Evolutionary conservation across 2,797 vertebrate species (phyloP), one percentile per base, ranked within the genome.

Genomic region (Mormyrus hasselquistii): DNA sequence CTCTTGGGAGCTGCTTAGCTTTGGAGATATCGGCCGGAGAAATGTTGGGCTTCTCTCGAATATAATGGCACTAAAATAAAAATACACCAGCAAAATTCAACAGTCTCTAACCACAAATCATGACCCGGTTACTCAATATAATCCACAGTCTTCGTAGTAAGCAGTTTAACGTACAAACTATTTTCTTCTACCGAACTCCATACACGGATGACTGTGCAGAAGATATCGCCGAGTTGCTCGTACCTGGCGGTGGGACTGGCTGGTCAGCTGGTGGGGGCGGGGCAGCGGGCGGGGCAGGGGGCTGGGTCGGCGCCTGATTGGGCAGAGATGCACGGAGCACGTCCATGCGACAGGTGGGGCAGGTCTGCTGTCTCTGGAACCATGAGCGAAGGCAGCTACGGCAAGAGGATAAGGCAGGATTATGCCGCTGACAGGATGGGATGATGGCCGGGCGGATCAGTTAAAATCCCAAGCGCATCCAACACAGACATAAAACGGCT

Each of bases 341-440:
- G 1, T 99, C 98, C 98, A 99, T 99, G 3, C 98, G 97, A 91
- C 98, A 99, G 0, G 98, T 99, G 1, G 98, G 98, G 90, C 98
- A 99, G 1, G 98, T 99, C 95, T 99, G 98, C 93, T 99, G 98
- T 90, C 98, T 96, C 94, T 99, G 98, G 95, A 99, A 99, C 98
- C 98, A 99, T 50, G 98, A 99, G 69, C 98, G 97, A 92, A 99
- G 94, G 94, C 98, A 99, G 94, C 98, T 99, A 91, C 19, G n/a
- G 9, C 55, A 1, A 10, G 44, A 41, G 5, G 82, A 62, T 79
- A 22, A 59, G 4, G 62, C 16, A 44, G 2, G 88, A 69, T 82
- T 3, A 38, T 7, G 55, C n/a, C 44, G 34, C 82, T 9, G 53
- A 65, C 55, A 65, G 22, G 55, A 83, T n/a, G 22, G 55, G 83